Evolutionary conservation across 2,113 vertebrate species (phyloP).

Genomic region (Anolis sagrei): DNA sequence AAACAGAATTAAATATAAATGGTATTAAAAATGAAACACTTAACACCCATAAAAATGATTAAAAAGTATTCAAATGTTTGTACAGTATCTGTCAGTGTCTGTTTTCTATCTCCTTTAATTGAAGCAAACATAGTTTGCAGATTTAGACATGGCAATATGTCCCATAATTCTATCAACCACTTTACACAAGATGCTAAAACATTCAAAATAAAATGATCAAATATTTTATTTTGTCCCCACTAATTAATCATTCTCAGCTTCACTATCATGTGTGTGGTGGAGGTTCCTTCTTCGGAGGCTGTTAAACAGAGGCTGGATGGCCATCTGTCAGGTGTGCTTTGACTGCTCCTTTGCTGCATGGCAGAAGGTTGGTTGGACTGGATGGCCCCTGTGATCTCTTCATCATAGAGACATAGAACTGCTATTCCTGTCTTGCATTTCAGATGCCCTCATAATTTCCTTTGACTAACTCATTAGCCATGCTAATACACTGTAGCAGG

Average conservation of each 20-base stretch:
- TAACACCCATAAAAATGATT: no score
- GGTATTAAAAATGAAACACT: no score
- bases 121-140: not conserved
- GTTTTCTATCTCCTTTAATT: not conserved
- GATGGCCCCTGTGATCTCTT: no score
- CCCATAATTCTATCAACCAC: not conserved
- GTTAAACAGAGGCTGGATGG: no score
- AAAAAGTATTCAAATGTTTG: not conserved
- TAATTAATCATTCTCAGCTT: not conserved
- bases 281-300: no score
- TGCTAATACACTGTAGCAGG: no score
- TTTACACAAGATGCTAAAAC: not conserved
- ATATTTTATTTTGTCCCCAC: not conserved
- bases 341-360: no score
- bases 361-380: no score
- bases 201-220: not conserved
- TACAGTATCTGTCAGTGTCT: not conserved
- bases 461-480: not conserved
- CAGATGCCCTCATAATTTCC: not conserved
- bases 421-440: not conserved
- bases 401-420: not conserved
- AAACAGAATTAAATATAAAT: no score
- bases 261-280: not conserved
- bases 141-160: not conserved
- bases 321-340: no score